These are phyloP conservation scores for Leuciscus waleckii DNA, from an alignment of 2,797 vertebrate genomes.

Conservation along the genomic window DNA sequence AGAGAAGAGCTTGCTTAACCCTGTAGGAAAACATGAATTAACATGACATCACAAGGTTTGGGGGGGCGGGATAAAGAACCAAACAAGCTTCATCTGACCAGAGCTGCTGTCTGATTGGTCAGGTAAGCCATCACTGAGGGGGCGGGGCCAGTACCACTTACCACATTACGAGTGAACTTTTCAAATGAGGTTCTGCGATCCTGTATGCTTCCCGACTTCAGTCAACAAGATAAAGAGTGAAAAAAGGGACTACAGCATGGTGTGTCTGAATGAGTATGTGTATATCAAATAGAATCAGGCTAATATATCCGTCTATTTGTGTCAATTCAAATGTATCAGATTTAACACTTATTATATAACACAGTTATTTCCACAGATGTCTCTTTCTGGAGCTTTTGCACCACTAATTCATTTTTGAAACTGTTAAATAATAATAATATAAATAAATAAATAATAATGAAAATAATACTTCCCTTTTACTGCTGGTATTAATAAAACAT, in stretches of 20 bases:
- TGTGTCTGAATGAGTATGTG: slow-evolving; percentile 18
- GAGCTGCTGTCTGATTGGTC: slow-evolving; percentile 50
- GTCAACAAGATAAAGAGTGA: slow-evolving; percentile 49
- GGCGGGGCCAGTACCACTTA: slow-evolving; percentile 72
- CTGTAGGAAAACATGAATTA: slow-evolving; percentile 14
- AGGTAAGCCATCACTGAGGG: slow-evolving; percentile 16
- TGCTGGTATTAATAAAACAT: neutral
- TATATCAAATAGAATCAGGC: neutral
- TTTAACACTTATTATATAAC: no score
- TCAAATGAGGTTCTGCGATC: slow-evolving; percentile 86
- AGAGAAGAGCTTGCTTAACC: slow-evolving; percentile 33
- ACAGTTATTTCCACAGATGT: neutral
- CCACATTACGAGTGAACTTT: slow-evolving; percentile 85
- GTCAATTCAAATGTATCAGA: neutral
- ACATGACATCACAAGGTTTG: slow-evolving; percentile 43
- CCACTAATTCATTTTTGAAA: neutral
- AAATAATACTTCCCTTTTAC: neutral
- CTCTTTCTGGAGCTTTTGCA: neutral
- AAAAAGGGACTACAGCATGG: slow-evolving; percentile 29
- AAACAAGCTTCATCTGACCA: slow-evolving; percentile 52
- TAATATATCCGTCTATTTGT: neutral
- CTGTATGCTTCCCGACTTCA: slow-evolving; percentile 82
- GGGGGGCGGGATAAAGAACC: slow-evolving; percentile 23
- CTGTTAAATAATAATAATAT: no score
- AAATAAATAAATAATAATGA: no score